phyloP scores from a whole-genome alignment of 2,888 invertebrate species.

The Mylabris sibirica region DNA sequence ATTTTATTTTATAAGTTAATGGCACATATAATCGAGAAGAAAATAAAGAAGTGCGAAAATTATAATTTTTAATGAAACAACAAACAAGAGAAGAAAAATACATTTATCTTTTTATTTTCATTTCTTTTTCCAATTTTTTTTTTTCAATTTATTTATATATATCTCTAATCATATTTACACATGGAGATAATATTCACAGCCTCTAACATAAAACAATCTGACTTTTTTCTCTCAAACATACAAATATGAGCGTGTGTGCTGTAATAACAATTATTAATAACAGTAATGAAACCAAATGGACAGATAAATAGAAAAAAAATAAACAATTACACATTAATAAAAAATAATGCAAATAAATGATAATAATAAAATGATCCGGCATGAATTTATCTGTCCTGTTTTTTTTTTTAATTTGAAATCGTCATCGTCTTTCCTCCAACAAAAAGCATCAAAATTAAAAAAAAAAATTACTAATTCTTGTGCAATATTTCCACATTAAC shows the following conservation, averaged over 20 bases:
- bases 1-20: conserved; percentile 52
- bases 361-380: background rate
- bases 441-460: background rate
- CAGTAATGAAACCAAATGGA: background rate
- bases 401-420: background rate
- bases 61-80: conserved; percentile 41
- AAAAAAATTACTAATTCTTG: background rate
- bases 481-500: background rate
- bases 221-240: conserved; percentile 27
- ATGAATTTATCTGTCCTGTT: background rate
- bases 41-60: conserved; percentile 42
- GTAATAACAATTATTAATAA: conserved; percentile 6
- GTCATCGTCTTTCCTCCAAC: background rate
- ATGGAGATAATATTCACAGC: conserved; percentile 55
- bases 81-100: conserved; percentile 31
- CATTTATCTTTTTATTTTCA: background rate
- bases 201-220: conserved; percentile 47
- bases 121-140: conserved; percentile 31
- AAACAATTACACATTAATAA: background rate
- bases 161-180: conserved; percentile 42
- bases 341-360: background rate
- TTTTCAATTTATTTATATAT: too few relatives aligned
- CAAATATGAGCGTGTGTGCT: background rate
- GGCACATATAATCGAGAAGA: conserved; percentile 50
- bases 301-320: background rate